These are phyloP conservation scores for Amblyjoppa proteus DNA, from an alignment of 2,888 invertebrate species.

Conservation along the genomic window DNA sequence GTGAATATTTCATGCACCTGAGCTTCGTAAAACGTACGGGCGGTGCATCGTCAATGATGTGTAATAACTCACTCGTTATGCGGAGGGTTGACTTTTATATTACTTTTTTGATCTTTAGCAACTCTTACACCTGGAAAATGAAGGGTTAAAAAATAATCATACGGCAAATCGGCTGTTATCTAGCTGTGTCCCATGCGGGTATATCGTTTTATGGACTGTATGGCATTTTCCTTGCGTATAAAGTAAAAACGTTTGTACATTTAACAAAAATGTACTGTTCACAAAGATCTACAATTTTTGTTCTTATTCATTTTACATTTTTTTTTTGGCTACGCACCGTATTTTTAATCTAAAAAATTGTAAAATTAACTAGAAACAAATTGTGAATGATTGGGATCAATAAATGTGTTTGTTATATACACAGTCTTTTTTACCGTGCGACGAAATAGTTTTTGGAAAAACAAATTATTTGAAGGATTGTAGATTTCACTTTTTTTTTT, in stretches of 20 bases:
- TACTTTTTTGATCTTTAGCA: background rate
- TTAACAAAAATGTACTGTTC: background rate
- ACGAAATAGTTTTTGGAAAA: background rate
- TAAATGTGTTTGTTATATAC: too few species aligned
- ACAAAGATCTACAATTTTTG: background rate
- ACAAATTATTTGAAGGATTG: background rate
- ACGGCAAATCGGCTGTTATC: background rate
- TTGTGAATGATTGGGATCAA: background rate
- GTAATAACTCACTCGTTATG: constrained; percentile 26
- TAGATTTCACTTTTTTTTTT: background rate
- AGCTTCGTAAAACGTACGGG: background rate
- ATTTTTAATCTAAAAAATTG: too few species aligned
- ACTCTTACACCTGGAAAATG: constrained; percentile 3
- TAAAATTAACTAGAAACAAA: background rate
- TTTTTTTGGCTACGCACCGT: too few species aligned
- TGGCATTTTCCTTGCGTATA: background rate
- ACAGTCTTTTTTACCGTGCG: background rate
- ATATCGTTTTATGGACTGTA: background rate
- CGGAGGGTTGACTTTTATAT: constrained; percentile 25
- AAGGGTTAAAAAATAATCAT: constrained; percentile 1
- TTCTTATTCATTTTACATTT: background rate
- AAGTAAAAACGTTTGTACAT: background rate
- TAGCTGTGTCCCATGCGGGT: background rate
- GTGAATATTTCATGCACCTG: constrained; percentile 49
- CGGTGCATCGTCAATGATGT: constrained; percentile 5